phyloP scores from a whole-genome alignment of 2,888 invertebrate genomes.

The Tubulanus polymorphus region DNA sequence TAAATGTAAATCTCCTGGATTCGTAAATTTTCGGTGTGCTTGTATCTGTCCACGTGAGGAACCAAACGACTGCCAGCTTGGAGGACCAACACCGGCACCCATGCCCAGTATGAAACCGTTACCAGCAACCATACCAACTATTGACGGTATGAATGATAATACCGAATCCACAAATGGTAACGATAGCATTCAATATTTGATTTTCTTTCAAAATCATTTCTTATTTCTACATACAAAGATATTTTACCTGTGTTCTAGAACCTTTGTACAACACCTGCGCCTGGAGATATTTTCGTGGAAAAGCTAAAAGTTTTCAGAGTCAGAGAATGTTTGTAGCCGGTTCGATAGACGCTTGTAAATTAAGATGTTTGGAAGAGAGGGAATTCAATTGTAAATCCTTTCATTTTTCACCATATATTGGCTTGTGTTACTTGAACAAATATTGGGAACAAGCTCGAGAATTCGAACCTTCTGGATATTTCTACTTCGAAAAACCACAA shows the following conservation, averaged over 20 bases:
- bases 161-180: no score
- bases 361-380: neutral
- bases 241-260: neutral
- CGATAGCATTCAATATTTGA: no score
- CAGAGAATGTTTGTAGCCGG: neutral
- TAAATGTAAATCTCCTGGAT: neutral
- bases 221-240: neutral
- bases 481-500: neutral
- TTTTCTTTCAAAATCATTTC: no score
- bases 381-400: neutral
- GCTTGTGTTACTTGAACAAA: neutral
- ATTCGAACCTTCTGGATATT: neutral
- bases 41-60: neutral
- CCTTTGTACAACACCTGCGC: neutral
- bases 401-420: neutral
- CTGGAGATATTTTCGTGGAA: neutral
- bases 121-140: no score
- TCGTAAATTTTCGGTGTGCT: neutral
- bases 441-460: neutral
- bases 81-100: neutral
- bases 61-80: neutral
- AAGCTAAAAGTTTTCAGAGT: neutral
- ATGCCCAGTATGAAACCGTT: no score
- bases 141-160: no score
- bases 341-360: neutral